These are phyloP conservation scores for Aspidiotus destructor DNA, from an alignment of 2,888 invertebrate species.

Conservation along the genomic window DNA sequence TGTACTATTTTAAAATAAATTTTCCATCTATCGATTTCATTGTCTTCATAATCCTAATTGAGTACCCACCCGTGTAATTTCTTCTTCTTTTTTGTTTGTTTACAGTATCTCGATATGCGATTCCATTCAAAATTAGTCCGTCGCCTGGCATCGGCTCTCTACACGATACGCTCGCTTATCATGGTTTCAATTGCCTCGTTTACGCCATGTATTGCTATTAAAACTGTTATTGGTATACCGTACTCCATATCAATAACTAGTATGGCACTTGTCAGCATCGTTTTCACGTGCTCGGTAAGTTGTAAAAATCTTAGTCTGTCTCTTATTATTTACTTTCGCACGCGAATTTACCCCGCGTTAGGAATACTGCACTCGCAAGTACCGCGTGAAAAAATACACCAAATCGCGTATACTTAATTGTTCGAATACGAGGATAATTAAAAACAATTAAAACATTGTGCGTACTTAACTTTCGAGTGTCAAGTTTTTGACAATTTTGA, in stretches of 20 bases:
- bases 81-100: too few species aligned
- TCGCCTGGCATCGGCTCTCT: constrained; percentile 69
- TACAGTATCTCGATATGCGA: constrained; percentile 62
- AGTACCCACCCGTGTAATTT: too few species aligned
- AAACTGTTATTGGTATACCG: constrained; percentile 72
- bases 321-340: not conserved
- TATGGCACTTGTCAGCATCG: constrained; percentile 64
- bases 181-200: constrained; percentile 80
- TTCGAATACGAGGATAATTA: too few species aligned
- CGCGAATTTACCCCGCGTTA: constrained; percentile 14
- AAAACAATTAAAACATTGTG: too few species aligned
- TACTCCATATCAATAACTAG: constrained; percentile 74
- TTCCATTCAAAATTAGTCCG: constrained; percentile 62
- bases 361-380: not conserved
- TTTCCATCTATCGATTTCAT: too few species aligned
- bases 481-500: too few species aligned
- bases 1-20: too few species aligned
- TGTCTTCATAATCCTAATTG: too few species aligned
- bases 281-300: constrained; percentile 75
- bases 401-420: too few species aligned
- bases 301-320: not conserved
- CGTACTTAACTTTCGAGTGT: too few species aligned
- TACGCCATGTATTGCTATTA: constrained; percentile 75
- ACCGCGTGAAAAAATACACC: too few species aligned
- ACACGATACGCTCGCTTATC: constrained; percentile 66